Percentiles rank a stretch among this genome's conserved stretches.
phyloP scores from a whole-genome alignment of 2,797 vertebrate species.

The Smutsia temminckii region DNA sequence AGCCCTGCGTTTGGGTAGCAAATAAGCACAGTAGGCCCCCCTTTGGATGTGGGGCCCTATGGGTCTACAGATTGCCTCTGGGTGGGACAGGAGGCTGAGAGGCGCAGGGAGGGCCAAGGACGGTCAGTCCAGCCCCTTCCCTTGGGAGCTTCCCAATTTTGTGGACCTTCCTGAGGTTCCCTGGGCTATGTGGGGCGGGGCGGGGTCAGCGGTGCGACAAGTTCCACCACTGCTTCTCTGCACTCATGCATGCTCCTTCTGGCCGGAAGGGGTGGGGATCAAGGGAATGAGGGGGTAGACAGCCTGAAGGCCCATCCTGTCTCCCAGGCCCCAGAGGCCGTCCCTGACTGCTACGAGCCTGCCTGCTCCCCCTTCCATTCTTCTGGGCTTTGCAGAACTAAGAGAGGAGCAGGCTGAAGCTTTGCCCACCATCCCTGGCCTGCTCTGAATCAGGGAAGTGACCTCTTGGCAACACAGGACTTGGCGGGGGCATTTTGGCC shows the following conservation, averaged over 20 bases:
- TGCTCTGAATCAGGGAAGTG: not conserved
- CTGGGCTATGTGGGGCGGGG: not conserved
- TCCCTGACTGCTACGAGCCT: not conserved
- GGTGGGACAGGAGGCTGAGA: not conserved
- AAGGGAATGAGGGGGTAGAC: not conserved
- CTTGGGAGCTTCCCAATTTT: not conserved
- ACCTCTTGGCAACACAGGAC: not conserved
- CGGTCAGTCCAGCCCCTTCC: not conserved
- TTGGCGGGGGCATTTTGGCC: conserved; percentile 18
- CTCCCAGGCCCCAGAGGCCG: not conserved
- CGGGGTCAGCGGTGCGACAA: not conserved
- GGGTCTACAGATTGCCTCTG: not conserved
- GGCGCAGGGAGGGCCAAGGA: not conserved
- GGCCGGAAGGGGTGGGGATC: not conserved
- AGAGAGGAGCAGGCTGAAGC: not conserved
- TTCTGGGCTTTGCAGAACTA: not conserved
- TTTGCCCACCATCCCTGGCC: not conserved
- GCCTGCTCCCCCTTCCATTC: not conserved
- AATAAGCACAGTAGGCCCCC: not conserved
- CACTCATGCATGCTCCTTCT: not conserved
- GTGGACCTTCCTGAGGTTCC: not conserved
- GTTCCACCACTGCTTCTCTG: not conserved
- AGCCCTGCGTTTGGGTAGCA: not conserved
- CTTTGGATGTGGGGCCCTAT: not conserved
- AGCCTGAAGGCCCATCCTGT: not conserved